Conservation (phyloP, 2,888 invertebrate genomes). For the Amphipyra berbera region DNA sequence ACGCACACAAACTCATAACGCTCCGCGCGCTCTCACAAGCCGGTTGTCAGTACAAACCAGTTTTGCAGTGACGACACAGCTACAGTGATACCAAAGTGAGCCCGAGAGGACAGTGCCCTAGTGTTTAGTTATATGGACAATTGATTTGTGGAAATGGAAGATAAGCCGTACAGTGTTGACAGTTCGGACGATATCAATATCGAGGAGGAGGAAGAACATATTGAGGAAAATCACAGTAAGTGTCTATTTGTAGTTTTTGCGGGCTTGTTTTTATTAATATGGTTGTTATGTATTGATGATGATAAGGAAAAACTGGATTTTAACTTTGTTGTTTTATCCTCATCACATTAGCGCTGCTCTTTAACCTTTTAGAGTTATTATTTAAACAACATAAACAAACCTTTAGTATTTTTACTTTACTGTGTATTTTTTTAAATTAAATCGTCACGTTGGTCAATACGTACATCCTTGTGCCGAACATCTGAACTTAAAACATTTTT, state of each 20-base stretch:
- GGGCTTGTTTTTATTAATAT: constrained; percentile 29
- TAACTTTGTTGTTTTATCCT: constrained; percentile 5
- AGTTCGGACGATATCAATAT: constrained; percentile 88
- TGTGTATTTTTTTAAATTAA: too few relatives aligned
- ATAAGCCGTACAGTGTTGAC: constrained; percentile 87
- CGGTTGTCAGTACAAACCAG: constrained; percentile 88
- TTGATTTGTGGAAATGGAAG: constrained; percentile 84
- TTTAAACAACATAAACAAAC: too few relatives aligned
- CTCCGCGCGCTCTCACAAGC: constrained; percentile 87
- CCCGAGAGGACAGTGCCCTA: constrained; percentile 75
- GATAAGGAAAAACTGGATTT: constrained; percentile 22
- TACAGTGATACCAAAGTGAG: constrained; percentile 79
- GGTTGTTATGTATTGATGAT: constrained; percentile 11
- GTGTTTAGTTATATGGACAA: constrained; percentile 82
- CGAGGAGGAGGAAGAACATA: constrained; percentile 85
- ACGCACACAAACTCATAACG: constrained; percentile 88
- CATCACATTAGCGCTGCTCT: constrained; percentile 3
- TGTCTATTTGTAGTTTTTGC: constrained; percentile 36
- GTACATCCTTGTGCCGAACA: too few relatives aligned
- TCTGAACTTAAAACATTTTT: too few relatives aligned
- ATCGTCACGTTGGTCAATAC: too few relatives aligned
- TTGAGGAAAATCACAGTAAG: constrained; percentile 85
- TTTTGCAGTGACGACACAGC: constrained; percentile 82
- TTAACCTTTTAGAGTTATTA: background rate
- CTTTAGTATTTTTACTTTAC: too few relatives aligned